phyloP scores from a whole-genome alignment of 2,113 vertebrate genomes.

The Lepidothrix coronata region DNA sequence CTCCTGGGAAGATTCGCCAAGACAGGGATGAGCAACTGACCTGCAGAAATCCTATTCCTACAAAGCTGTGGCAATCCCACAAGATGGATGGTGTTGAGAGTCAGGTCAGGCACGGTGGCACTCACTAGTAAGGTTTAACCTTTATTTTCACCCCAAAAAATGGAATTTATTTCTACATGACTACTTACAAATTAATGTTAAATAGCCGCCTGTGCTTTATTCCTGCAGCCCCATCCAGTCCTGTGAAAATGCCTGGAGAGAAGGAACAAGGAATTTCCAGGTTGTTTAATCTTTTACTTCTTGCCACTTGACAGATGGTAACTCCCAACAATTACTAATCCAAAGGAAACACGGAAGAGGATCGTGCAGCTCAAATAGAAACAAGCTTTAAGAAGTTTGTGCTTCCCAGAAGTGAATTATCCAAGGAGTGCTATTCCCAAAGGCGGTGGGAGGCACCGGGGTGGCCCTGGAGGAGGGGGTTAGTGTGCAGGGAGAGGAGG shows the following conservation, averaged over 20 bases:
- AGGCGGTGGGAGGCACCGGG: neutral
- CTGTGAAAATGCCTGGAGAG: neutral
- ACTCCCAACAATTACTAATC: slow-evolving; percentile 40
- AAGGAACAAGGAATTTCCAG: neutral
- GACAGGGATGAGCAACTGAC: fast-evolving
- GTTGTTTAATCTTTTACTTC: slow-evolving; percentile 52
- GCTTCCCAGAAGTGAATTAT: neutral
- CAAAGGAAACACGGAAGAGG: slow-evolving; percentile 12
- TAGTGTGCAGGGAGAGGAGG: neutral
- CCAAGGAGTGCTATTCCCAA: neutral
- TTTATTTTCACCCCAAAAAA: neutral
- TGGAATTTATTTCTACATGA: neutral
- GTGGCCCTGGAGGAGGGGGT: neutral
- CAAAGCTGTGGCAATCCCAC: neutral
- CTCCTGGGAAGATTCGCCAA: neutral
- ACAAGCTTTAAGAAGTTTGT: neutral
- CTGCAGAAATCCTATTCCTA: neutral
- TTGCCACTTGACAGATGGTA: slow-evolving; percentile 37
- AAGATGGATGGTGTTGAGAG: neutral
- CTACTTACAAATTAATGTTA: neutral
- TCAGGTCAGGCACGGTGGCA: neutral
- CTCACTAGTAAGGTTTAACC: neutral
- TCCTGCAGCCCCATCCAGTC: neutral
- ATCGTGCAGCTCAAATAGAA: neutral
- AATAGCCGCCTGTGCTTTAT: neutral